Base-by-base conservation (phyloP, 2,888 invertebrate species). In the Hydriomena furcata region DNA sequence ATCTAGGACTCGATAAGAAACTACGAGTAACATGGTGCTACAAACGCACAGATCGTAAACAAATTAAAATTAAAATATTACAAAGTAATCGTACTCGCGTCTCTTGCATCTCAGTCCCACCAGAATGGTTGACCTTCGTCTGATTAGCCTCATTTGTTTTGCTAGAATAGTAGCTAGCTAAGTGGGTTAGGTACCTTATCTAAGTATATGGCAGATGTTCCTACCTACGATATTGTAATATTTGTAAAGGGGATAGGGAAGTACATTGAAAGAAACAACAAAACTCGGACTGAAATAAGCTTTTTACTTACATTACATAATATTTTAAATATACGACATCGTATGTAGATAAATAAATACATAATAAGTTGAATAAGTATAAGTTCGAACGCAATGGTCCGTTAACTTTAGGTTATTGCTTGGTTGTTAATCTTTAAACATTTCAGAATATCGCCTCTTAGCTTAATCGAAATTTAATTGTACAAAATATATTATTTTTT, bases 271-370 rank as follows among this genome's bases (percentile, higher is more conserved):
- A 53, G 73, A 74, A 82, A 82, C 76, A 79, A 82, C 71, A 69
- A 63, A 70, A 52, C 54, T 70, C 75, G 71, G 77, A 80, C 82
- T 77, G 77, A 80, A 84, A 76, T 81, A 88, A 88, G 87, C 86
- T 84, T 89, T 86, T 84, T 84, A 80, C 84, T 85, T 80, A 81
- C 77, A 71, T 79, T 76, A 84, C 76, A 79, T 76, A 79, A 77
- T 74, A 79, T 74, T 80, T 81, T 79, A 75, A 76, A 76, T 79
- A 57, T 51, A 57, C 55, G 52, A 52, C 47, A 58, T 52, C 44
- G 45, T 48, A 58, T 42, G 31, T 40, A 51, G 42, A 44, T 58
- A 54, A 47, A 62, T 58, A 58, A 49, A 62, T 60, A 61, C 55
- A 61, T 47, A 58, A 42, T 48, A 49, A 31, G 30, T 43, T n/a